Conservation (phyloP, 2,797 vertebrate genomes). For the Malurus splendens region DNA sequence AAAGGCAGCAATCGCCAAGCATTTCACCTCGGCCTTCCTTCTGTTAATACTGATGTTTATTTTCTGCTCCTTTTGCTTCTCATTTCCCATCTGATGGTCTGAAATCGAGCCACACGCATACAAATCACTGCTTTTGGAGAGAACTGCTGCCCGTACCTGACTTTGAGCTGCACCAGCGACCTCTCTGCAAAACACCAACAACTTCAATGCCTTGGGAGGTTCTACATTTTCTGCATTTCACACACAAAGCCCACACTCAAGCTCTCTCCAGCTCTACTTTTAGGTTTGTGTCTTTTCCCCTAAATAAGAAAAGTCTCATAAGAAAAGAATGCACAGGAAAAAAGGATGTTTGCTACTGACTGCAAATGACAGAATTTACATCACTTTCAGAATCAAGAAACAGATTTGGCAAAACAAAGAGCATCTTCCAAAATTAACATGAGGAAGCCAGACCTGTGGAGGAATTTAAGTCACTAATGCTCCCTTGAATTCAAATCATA, state of each 20-base stretch:
- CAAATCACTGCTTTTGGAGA: neutral
- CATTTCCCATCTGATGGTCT: neutral
- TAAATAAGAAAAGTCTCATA: neutral
- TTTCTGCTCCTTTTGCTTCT: conserved; percentile 19
- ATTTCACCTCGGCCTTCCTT: neutral
- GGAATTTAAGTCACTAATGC: neutral
- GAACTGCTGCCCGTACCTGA: neutral
- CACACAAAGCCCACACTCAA: neutral
- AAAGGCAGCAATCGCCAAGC: neutral
- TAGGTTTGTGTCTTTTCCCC: neutral
- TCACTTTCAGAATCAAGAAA: neutral
- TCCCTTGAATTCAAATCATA: neutral
- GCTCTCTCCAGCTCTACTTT: neutral
- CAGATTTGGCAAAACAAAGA: neutral
- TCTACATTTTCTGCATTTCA: rapidly evolving
- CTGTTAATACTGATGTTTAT: conserved; percentile 23
- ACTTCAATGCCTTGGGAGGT: rapidly evolving
- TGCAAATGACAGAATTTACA: neutral
- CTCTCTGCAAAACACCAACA: neutral
- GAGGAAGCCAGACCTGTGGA: neutral
- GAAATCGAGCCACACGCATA: neutral
- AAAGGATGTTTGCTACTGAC: neutral
- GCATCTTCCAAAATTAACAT: neutral
- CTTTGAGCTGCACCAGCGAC: rapidly evolving
- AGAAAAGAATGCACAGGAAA: rapidly evolving